A percentile compares a stretch with the other conserved stretches of the same genome.
Conservation (phyloP, 1,140 invertebrate genomes). For the Bicyclus anynana region DNA sequence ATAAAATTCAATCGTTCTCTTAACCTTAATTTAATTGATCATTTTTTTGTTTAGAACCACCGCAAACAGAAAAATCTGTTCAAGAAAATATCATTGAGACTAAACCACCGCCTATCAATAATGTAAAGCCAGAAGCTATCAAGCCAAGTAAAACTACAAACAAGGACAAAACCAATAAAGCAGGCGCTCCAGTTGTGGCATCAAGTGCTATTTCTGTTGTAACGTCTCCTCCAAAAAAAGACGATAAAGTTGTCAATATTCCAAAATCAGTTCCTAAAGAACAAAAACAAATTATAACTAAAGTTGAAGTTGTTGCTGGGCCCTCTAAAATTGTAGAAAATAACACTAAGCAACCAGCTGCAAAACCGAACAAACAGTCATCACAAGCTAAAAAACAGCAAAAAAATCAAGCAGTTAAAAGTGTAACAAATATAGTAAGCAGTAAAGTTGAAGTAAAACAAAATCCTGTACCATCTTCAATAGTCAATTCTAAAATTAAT, state of each 20-base stretch:
- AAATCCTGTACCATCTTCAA: constrained; percentile 41
- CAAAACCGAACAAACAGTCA: constrained; percentile 41
- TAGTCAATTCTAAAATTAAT: constrained; percentile 60
- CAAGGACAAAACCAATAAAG: constrained; percentile 65
- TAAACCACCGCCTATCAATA: constrained; percentile 64
- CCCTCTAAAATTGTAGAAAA: constrained; percentile 71
- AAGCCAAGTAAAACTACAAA: constrained; percentile 78
- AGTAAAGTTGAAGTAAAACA: constrained; percentile 77
- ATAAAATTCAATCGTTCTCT: no score
- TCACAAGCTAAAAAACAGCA: constrained; percentile 48
- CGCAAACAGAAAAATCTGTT: constrained; percentile 62
- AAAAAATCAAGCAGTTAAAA: constrained; percentile 55
- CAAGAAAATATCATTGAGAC: constrained; percentile 78
- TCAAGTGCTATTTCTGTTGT: constrained; percentile 72
- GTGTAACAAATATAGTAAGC: constrained; percentile 52
- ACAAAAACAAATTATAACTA: constrained; percentile 76
- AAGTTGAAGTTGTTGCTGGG: constrained; percentile 78
- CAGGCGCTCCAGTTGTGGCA: constrained; percentile 43
- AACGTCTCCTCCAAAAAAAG: constrained; percentile 67
- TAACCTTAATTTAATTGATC: background rate
- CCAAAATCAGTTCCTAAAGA: constrained; percentile 66
- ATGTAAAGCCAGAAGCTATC: constrained; percentile 73
- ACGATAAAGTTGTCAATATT: constrained; percentile 61
- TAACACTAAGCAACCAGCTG: constrained; percentile 39
- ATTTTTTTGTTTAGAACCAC: constrained; percentile 59